Evolutionary conservation across 2,797 vertebrate genomes (phyloP).

Genomic region (Antennarius maculatus): DNA sequence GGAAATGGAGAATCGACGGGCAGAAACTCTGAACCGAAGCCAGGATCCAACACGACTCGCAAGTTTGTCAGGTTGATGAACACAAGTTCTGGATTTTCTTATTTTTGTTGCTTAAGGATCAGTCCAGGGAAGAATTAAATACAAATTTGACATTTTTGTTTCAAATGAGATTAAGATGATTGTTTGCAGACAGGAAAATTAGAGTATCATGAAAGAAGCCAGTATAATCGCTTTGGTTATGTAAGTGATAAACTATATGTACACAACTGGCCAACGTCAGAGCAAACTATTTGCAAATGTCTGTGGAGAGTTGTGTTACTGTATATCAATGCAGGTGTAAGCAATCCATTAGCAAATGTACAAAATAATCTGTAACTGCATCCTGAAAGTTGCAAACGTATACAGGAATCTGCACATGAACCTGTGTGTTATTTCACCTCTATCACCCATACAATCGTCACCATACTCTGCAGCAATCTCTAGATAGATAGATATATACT

Average conservation of each 20-base stretch:
- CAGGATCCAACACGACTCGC: constrained; percentile 43
- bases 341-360: too few species aligned
- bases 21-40: constrained; percentile 47
- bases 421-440: too few species aligned
- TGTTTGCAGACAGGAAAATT: constrained; percentile 4
- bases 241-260: not conserved
- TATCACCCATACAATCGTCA: too few species aligned
- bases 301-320: too few species aligned
- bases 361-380: too few species aligned
- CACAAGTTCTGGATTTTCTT: not conserved
- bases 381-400: too few species aligned
- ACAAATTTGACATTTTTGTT: not conserved
- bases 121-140: constrained; percentile 5
- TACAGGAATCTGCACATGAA: too few species aligned
- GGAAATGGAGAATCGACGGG: constrained; percentile 48
- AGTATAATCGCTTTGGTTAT: not conserved
- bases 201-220: not conserved
- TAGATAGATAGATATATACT: too few species aligned
- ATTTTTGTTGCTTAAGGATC: not conserved
- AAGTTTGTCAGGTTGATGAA: constrained; percentile 81
- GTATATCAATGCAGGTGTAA: too few species aligned
- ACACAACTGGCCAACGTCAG: not conserved
- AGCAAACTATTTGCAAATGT: too few species aligned
- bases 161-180: not conserved
- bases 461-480: too few species aligned